Percentiles rank a stretch among this genome's conserved stretches.
phyloP scores from a whole-genome alignment of 1,140 invertebrate species.

The Helicoverpa armigera region DNA sequence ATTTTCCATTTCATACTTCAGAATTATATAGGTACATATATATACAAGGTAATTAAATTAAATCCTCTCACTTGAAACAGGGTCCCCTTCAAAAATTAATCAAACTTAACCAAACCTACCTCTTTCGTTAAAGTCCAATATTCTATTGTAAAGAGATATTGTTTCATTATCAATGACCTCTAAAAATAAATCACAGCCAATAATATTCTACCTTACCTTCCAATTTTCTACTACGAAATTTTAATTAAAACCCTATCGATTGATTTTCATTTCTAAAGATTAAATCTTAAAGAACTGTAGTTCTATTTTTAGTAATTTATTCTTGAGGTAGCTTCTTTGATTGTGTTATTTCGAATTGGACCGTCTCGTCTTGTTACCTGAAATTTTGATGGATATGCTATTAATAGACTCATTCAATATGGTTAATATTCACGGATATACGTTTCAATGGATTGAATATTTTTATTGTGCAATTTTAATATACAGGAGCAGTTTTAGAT shows the following conservation, averaged over 20 bases:
- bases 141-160: constrained; percentile 4
- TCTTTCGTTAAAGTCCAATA: not conserved
- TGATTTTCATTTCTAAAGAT: constrained; percentile 3
- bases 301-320: constrained; percentile 34
- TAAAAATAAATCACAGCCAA: constrained; percentile 17
- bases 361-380: not conserved
- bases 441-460: too few species aligned
- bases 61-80: too few species aligned
- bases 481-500: too few species aligned
- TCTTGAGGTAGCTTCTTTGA: not conserved
- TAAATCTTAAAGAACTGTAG: not conserved
- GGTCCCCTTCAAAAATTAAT: too few species aligned
- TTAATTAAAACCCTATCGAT: constrained; percentile 24
- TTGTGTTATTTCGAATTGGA: not conserved
- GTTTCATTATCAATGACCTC: constrained; percentile 1
- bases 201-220: not conserved
- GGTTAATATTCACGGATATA: too few species aligned
- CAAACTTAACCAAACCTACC: too few species aligned
- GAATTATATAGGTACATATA: too few species aligned
- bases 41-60: too few species aligned
- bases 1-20: too few species aligned
- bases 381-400: not conserved
- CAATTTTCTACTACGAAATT: constrained; percentile 23
- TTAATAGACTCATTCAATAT: not conserved
- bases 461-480: too few species aligned